Evolutionary conservation across 1,140 invertebrate genomes (phyloP).

Genomic region (Anadara kagoshimensis): DNA sequence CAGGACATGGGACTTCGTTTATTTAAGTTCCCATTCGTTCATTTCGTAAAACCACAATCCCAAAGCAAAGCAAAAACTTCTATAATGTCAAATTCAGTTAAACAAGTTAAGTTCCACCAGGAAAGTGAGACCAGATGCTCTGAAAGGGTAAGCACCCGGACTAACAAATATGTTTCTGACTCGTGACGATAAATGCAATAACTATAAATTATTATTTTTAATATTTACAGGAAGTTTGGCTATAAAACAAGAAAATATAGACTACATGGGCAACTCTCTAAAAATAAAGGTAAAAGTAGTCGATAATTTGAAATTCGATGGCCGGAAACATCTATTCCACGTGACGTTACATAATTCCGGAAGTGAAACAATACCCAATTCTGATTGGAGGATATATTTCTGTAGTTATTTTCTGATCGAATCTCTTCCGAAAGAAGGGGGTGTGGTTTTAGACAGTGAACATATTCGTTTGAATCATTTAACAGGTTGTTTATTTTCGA

Average conservation of each 20-base stretch:
- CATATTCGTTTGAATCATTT: conserved; percentile 54
- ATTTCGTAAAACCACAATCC: no score
- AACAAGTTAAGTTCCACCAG: no score
- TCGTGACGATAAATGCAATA: no score
- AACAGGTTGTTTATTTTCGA: conserved; percentile 56
- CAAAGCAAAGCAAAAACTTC: no score
- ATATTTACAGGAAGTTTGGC: no score
- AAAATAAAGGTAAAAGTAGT: conserved; percentile 48
- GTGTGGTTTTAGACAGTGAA: conserved; percentile 30
- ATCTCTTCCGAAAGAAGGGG: conserved; percentile 28
- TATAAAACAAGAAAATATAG: neutral
- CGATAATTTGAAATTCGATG: conserved; percentile 47
- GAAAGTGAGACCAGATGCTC: no score
- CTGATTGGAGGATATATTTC: conserved; percentile 58
- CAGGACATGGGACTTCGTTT: no score
- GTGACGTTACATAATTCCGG: conserved; percentile 53
- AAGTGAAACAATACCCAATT: conserved; percentile 18
- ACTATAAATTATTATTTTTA: no score
- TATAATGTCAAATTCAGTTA: no score
- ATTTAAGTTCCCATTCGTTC: no score
- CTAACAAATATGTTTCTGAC: no score
- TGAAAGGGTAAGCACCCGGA: no score
- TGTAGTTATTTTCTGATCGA: conserved; percentile 45
- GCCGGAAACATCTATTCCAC: conserved; percentile 23
- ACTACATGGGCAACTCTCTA: conserved; percentile 47